Percentiles rank a stretch among this genome's conserved stretches.
Evolutionary conservation across 2,113 vertebrate species (phyloP).

Genomic region (Daphoenositta chrysoptera): DNA sequence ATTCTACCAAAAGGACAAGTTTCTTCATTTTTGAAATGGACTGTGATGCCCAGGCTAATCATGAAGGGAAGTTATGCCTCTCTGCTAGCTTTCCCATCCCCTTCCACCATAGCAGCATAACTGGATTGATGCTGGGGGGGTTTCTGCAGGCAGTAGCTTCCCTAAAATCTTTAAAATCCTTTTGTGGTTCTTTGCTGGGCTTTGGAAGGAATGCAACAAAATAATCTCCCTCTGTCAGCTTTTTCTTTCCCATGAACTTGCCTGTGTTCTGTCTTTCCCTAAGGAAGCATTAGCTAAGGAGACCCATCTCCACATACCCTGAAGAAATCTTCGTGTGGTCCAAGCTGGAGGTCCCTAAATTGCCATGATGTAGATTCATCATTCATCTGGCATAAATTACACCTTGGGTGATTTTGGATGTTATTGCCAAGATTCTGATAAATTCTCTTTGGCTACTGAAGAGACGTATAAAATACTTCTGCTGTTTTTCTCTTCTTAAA

Average conservation of each 20-base stretch:
- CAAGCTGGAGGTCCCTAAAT: background rate
- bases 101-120: background rate
- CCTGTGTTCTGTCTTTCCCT: background rate
- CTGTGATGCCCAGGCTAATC: background rate
- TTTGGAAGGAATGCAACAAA: background rate
- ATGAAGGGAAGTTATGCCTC: fast-evolving
- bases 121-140: background rate
- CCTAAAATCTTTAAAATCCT: background rate
- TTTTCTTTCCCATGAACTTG: background rate
- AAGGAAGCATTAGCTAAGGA: background rate
- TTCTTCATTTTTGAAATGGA: background rate
- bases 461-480: background rate
- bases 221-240: background rate
- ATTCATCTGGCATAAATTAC: background rate
- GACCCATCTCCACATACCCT: background rate
- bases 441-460: background rate
- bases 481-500: background rate
- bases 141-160: background rate
- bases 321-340: background rate
- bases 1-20: background rate
- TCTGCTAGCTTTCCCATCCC: background rate
- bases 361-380: background rate
- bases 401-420: background rate
- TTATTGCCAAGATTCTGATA: background rate
- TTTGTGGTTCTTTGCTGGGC: background rate